Conservation (phyloP, 2,113 vertebrate genomes). For the Gallinago paraguaiae region DNA sequence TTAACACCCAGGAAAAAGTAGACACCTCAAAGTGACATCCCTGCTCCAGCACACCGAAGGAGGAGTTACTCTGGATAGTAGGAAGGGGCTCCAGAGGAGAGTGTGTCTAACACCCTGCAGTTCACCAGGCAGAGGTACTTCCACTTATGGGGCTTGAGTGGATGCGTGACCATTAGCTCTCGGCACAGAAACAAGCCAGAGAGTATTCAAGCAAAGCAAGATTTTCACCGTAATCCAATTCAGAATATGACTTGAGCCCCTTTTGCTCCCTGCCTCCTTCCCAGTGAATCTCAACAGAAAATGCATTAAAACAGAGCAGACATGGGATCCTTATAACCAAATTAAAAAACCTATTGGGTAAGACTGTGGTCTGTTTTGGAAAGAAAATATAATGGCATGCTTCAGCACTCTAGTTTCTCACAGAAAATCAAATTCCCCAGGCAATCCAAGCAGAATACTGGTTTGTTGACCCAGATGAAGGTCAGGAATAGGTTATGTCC, state of each 20-base stretch:
- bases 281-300: not conserved
- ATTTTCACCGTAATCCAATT: not conserved
- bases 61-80: not conserved
- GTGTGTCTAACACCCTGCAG: fast-evolving
- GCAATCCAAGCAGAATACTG: not conserved
- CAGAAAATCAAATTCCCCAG: not conserved
- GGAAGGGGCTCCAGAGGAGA: not conserved
- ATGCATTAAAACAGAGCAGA: not conserved
- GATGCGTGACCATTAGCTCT: not conserved
- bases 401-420: not conserved
- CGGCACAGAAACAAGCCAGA: not conserved
- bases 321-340: not conserved
- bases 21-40: not conserved
- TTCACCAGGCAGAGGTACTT: not conserved
- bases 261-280: not conserved
- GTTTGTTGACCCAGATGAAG: not conserved
- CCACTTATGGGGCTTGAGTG: not conserved
- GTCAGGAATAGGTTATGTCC: not conserved
- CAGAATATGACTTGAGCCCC: not conserved
- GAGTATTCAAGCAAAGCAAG: not conserved
- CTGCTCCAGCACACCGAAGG: not conserved
- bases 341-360: not conserved
- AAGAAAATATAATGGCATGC: not conserved
- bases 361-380: fast-evolving
- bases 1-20: not conserved